These are phyloP conservation scores for Synchiropus splendidus DNA, from an alignment of 2,113 vertebrate species.

Conservation along the genomic window DNA sequence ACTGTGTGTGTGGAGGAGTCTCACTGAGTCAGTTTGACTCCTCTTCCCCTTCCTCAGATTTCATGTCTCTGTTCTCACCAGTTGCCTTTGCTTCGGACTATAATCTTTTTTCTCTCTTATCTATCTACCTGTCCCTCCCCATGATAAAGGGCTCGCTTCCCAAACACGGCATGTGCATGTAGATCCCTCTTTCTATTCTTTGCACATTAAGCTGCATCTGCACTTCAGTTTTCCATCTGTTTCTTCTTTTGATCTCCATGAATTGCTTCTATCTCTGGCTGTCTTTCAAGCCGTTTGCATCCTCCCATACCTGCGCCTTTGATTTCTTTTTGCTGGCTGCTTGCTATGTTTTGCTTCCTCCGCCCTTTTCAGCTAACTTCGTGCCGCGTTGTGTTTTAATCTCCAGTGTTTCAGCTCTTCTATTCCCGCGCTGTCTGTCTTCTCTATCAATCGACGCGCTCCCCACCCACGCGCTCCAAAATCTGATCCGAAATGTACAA, in stretches of 20 bases:
- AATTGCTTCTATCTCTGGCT: constrained; percentile 23
- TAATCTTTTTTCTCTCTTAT: constrained; percentile 1
- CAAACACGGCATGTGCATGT: constrained; percentile 24
- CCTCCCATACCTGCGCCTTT: constrained; percentile 26
- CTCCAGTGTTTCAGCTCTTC: constrained; percentile 3
- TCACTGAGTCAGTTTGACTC: no score
- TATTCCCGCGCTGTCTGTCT: no score
- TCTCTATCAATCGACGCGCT: constrained; percentile 13
- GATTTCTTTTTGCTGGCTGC: constrained; percentile 17
- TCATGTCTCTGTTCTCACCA: no score
- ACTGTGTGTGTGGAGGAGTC: no score
- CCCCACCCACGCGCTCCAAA: no score
- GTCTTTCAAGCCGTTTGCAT: constrained; percentile 13
- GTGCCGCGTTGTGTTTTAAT: constrained; percentile 25
- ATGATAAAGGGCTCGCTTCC: constrained; percentile 2
- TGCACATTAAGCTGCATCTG: constrained; percentile 21
- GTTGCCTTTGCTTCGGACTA: no score
- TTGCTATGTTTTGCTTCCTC: constrained; percentile 9
- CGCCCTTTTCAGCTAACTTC: constrained; percentile 32
- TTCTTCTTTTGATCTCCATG: constrained; percentile 40
- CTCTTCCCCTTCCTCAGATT: no score
- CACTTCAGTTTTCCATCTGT: constrained; percentile 27
- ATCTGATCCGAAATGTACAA: no score
- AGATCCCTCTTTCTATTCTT: constrained; percentile 34
- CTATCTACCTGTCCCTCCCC: constrained; percentile 13